Conservation (phyloP, 2,113 vertebrate species). For the Megaleporinus macrocephalus region DNA sequence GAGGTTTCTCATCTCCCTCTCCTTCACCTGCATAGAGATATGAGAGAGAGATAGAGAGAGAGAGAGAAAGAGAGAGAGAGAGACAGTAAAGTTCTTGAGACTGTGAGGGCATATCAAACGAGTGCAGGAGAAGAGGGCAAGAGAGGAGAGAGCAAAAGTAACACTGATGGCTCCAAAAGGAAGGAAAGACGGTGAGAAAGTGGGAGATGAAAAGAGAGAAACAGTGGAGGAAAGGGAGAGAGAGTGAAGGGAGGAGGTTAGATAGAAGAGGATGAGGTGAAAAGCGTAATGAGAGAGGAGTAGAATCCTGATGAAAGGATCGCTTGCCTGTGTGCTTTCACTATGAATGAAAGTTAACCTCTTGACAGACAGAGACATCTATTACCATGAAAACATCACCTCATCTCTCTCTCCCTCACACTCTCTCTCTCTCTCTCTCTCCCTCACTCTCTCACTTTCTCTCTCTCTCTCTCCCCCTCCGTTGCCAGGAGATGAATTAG, state of each 20-base stretch:
- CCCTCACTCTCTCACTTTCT: slow-evolving; percentile 30
- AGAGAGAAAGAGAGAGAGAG: background rate
- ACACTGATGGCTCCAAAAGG: background rate
- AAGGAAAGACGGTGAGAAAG: background rate
- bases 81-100: slow-evolving; percentile 11
- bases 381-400: slow-evolving; percentile 39
- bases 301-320: slow-evolving; percentile 35
- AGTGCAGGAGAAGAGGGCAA: background rate
- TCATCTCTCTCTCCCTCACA: slow-evolving; percentile 17
- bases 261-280: slow-evolving; percentile 37
- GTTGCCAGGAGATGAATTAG: slow-evolving; percentile 51
- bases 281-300: slow-evolving; percentile 37
- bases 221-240: slow-evolving; percentile 1
- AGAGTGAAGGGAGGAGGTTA: background rate
- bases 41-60: background rate
- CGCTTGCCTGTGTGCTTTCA: slow-evolving; percentile 33
- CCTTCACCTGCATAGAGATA: background rate
- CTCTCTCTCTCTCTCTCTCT: background rate
- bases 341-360: slow-evolving; percentile 50
- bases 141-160: slow-evolving; percentile 7
- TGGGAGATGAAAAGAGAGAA: slow-evolving; percentile 18
- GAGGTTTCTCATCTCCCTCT: slow-evolving; percentile 5
- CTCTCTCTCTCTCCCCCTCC: slow-evolving; percentile 7
- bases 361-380: slow-evolving; percentile 43
- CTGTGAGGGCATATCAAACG: background rate